Evolutionary conservation across 2,888 invertebrate species (phyloP), one percentile per base, ranked within the genome.

Genomic region (Erpobdella octoculata): DNA sequence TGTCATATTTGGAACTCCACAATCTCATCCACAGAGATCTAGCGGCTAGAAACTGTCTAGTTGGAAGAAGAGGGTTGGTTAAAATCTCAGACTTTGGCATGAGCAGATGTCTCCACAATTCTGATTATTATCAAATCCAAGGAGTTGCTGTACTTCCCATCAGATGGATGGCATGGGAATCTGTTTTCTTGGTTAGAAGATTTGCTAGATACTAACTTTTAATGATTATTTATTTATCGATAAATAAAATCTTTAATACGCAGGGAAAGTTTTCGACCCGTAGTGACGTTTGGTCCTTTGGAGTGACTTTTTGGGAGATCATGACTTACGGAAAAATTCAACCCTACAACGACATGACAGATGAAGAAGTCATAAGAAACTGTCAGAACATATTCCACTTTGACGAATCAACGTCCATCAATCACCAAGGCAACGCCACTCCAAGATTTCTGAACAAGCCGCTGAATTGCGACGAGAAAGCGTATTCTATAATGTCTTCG

Each of bases 91-190:
- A 72, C 48, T 69, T 72, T 28, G 62, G 71, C 62, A 71, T 73
- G 71, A 48, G 71, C 37, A 36, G 69, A 31, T n/a, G 68, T 28
- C 73, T 71, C 31, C 36, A 71, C 58, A 66, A 41, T 21, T 25
- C 21, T 21, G 53, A 71, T 31, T 71, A 59, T 41, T 91, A 90
- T 84, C 88, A 89, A 80, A 89, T 90, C 38, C 90, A 90, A 78
- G 91, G 90, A 0, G 86, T 88, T 36, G 90, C 90, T 77, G 88
- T 89, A 68, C 83, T 93, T 77, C 92, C 93, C 0, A 87, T 93
- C 71, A 87, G 93, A 68, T 92, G 92, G 92, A 91, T 91, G 86
- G 89, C 91, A 0, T 91, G 91, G 91, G 92, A 92, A 83, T 89
- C 89, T 0, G 88, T 91, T 73, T 87, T 90, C 76, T 75, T 82